Evolutionary conservation across 2,113 vertebrate species (phyloP), one percentile per base, ranked within the genome.

Genomic region (Engystomops pustulosus): DNA sequence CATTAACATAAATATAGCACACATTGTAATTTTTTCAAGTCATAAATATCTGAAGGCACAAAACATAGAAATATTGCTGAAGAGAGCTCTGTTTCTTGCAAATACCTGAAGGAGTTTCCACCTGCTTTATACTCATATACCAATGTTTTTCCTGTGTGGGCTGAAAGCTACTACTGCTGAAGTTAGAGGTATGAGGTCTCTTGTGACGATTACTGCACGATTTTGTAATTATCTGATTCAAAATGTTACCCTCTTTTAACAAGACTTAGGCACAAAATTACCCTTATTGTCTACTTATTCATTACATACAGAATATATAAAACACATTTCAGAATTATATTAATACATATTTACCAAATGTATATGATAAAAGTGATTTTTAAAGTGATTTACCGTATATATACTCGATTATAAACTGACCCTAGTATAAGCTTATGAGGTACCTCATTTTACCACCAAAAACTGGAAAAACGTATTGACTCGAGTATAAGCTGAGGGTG

Each of bases 71-170:
- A 74, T 74, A 7, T 74, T 47, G 44, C 17, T 17, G 9, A 4
- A 77, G 32, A 58, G 20, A 20, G 18, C n/a, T 23, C 51, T 15
- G 32, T 5, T 76, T 76, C 41, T 62, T 67, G 4, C 4, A 25
- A 9, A 2, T 27, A 55, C 53, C 58, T 36, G 51, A 23, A 20
- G 38, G 69, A 23, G 70, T 23, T 60, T 65, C 30, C 36, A 32
- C 25, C 9, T 49, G 55, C n/a, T 0, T 6, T 69, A 32, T 49
- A 80, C 49, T 2, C 38, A 41, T 80, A 49, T 23, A 11, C 0
- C 11, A 44, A 15, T 9, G 49, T 14, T 77, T 58, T 84, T 84
- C 81, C 81, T 84, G 81, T 84, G 81, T 77, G 81, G 81, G 55
- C 44, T 38, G 36, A 36, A 49, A 83, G 25, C 15, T 49, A 55